phyloP scores from a whole-genome alignment of 2,113 vertebrate genomes.

The Oncorhynchus nerka region DNA sequence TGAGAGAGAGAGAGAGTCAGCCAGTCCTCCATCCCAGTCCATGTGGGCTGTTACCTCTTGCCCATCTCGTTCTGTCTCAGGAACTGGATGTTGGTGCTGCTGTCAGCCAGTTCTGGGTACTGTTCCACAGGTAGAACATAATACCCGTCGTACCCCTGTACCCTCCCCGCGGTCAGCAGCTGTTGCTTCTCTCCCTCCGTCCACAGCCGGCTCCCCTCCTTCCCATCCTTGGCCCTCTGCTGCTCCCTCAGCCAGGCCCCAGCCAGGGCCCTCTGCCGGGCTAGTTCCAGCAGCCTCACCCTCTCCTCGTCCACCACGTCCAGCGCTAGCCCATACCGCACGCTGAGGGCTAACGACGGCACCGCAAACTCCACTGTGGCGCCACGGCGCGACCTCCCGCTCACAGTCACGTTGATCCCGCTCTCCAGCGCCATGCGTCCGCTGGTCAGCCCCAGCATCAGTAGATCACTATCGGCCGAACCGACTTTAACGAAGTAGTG shows the following conservation, averaged over 20 bases:
- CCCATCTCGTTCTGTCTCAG: slow-evolving; percentile 99
- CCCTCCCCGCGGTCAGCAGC: slow-evolving; percentile 88
- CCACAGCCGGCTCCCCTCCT: slow-evolving; percentile 94
- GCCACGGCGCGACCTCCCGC: slow-evolving; percentile 88
- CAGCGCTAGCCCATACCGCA: slow-evolving; percentile 88
- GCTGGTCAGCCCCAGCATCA: slow-evolving; percentile 88
- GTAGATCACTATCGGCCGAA: slow-evolving; percentile 87
- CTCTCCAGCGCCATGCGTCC: slow-evolving; percentile 91
- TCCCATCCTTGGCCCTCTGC: slow-evolving; percentile 89
- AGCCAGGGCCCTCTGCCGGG: slow-evolving; percentile 87
- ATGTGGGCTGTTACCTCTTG: slow-evolving; percentile 96
- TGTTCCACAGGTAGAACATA: slow-evolving; percentile 98
- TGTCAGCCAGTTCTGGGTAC: slow-evolving; percentile 98
- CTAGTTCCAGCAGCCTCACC: slow-evolving; percentile 90
- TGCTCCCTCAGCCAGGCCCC: slow-evolving; percentile 94
- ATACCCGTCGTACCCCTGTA: slow-evolving; percentile 97
- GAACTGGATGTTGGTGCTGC: slow-evolving; percentile 99
- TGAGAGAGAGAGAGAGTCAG: slow-evolving; percentile 30
- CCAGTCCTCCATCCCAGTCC: slow-evolving; percentile 25
- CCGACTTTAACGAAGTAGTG: slow-evolving; percentile 98
- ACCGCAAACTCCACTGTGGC: slow-evolving; percentile 91
- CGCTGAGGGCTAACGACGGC: slow-evolving; percentile 84
- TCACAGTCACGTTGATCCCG: slow-evolving; percentile 92
- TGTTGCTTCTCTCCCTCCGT: slow-evolving; percentile 98
- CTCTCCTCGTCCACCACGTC: slow-evolving; percentile 95